Percentiles rank a stretch among this genome's conserved stretches.
Evolutionary conservation across 2,113 vertebrate species (phyloP).

Genomic region (Todiramphus chloris): DNA sequence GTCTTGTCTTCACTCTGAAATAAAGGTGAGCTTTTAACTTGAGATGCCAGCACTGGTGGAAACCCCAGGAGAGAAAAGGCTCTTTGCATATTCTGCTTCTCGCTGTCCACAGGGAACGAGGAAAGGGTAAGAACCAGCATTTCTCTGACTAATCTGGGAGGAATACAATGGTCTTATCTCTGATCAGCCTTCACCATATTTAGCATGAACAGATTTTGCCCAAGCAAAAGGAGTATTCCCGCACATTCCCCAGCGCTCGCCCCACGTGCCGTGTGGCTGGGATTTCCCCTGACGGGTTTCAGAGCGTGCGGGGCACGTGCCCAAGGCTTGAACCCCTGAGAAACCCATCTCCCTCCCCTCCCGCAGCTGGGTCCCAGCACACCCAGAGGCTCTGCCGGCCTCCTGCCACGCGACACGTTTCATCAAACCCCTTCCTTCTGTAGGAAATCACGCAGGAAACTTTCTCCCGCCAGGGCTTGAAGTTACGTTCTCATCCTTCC

Average conservation of each 20-base stretch:
- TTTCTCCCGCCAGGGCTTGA: not conserved
- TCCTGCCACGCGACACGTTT: accelerated
- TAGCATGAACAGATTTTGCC: not conserved
- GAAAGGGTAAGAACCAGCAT: not conserved
- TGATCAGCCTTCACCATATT: not conserved
- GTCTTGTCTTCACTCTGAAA: not conserved
- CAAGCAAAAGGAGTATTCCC: not conserved
- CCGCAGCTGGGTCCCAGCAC: accelerated
- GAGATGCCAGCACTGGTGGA: not conserved
- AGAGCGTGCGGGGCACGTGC: not conserved
- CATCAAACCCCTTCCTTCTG: not conserved
- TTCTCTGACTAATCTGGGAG: not conserved
- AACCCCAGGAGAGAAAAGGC: not conserved
- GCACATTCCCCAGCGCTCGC: accelerated
- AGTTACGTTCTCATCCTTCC: not conserved
- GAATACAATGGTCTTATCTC: not conserved
- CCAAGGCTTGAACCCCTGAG: not conserved
- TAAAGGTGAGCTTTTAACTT: not conserved
- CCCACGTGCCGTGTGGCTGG: accelerated
- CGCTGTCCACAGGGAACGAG: not conserved
- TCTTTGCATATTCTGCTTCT: not conserved
- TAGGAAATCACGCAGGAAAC: not conserved
- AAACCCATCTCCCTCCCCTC: not conserved
- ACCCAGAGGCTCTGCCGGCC: accelerated
- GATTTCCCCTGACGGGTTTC: accelerated